Base-by-base conservation (phyloP, 2,113 vertebrate genomes). In the Melanotaenia duboulayi region DNA sequence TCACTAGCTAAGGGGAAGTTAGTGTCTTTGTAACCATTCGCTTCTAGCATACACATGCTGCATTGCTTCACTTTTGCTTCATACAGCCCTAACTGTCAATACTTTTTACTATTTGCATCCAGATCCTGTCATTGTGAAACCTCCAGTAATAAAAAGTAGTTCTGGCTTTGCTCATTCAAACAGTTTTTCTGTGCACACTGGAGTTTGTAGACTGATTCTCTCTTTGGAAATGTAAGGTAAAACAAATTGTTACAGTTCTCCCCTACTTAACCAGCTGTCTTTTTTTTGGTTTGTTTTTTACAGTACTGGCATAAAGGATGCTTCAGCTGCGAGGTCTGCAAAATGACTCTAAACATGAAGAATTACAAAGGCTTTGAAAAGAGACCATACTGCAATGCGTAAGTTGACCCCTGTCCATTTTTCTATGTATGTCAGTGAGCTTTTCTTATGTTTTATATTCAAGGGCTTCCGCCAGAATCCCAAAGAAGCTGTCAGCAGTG, bases 271-370 rank as follows among this genome's bases (percentile, higher is more conserved):
- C 49, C 1, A 51, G 1, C 1, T 86, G 19, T 86, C 16, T 50
- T 78, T 35, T 58, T 11, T 12, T 24, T 17, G 40, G 5, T 71
- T 11, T 83, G 8, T 80, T 77, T 87, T 71, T 90, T 77, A 79
- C 93, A 99, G 97, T 97, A 94, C 88, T 99, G 97, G 97, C 97
- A 99, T 94, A 98, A 97, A 95, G 95, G 96, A 96, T 99, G 97
- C 91, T 99, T 99, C 95, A 96, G 96, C 92, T 99, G 97, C 89
- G 97, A 99, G 90, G 92, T 96, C 93, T 99, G 97, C 94, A 98
- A 98, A 94, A 99, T 99, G 97, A 97, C 97, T 94, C 94, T 99
- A 87, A 99, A 98, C 94, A 99, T 99, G 97, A 99, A 98, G 94
- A 99, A 97, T 91, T 99, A 99, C 94, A 99, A 99, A 96, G 97